These are phyloP conservation scores for Tyto alba DNA, from an alignment of 2,113 vertebrate genomes.

Conservation along the genomic window DNA sequence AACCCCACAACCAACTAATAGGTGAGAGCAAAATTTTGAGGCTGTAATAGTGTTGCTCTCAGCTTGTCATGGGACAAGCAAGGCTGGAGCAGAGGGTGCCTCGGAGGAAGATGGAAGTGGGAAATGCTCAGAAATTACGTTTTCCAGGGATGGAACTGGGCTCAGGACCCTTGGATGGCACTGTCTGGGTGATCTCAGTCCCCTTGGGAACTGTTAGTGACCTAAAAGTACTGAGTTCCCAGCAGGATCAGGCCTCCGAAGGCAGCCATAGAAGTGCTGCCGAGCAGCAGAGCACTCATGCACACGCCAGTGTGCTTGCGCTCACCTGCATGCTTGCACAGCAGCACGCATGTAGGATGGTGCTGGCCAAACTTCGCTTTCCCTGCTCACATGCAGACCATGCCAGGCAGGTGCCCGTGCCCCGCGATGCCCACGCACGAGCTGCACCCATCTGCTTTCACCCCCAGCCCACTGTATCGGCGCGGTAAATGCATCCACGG, in stretches of 20 bases:
- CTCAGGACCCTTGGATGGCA: neutral
- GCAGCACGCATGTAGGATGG: too few relatives aligned
- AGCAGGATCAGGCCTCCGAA: neutral
- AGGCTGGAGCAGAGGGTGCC: neutral
- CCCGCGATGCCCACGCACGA: neutral
- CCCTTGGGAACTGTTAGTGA: neutral
- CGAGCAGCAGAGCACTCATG: neutral
- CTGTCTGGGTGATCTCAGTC: neutral
- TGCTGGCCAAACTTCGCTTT: neutral
- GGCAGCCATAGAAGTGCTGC: neutral
- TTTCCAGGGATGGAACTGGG: neutral
- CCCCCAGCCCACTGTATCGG: neutral
- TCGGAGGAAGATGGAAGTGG: neutral
- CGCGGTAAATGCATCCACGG: accelerated
- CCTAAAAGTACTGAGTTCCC: neutral
- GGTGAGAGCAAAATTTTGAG: neutral
- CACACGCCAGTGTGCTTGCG: accelerated
- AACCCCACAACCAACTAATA: neutral
- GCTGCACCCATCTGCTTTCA: neutral
- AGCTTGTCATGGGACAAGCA: neutral
- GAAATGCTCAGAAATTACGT: neutral
- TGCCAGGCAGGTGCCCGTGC: neutral
- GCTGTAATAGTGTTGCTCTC: accelerated
- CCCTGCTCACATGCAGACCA: neutral
- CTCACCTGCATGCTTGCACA: neutral